phyloP scores from a whole-genome alignment of 2,888 invertebrate species.

The Pandemis heparana region DNA sequence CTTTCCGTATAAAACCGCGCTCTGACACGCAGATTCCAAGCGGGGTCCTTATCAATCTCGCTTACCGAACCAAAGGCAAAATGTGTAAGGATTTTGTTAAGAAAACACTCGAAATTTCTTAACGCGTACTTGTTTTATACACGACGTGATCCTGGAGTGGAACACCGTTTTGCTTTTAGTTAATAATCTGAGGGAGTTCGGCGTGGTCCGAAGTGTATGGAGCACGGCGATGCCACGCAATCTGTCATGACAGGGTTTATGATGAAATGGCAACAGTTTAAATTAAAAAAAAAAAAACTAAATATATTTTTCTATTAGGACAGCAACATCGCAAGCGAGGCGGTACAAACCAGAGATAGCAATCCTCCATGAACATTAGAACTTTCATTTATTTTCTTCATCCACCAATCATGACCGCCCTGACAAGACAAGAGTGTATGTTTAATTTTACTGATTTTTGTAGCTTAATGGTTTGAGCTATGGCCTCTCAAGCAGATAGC shows the following conservation, averaged over 20 bases:
- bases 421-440: too few relatives aligned
- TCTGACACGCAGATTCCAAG: conserved; percentile 29
- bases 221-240: conserved; percentile 27
- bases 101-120: conserved; percentile 58
- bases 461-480: too few relatives aligned
- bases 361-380: too few relatives aligned
- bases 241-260: conserved; percentile 1
- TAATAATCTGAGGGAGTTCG: conserved; percentile 57
- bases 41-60: conserved; percentile 17
- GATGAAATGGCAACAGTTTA: too few relatives aligned
- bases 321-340: too few relatives aligned
- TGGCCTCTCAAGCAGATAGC: too few relatives aligned
- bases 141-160: conserved; percentile 57
- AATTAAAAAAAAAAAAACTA: too few relatives aligned
- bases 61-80: conserved; percentile 16
- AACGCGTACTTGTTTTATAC: conserved; percentile 64
- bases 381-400: too few relatives aligned
- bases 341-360: too few relatives aligned
- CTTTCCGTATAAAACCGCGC: not conserved
- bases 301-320: too few relatives aligned
- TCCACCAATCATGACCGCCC: too few relatives aligned
- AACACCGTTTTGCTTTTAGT: conserved; percentile 75
- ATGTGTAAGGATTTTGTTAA: conserved; percentile 42
- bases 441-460: too few relatives aligned
- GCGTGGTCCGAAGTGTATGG: conserved; percentile 38